phyloP scores from a whole-genome alignment of 1,140 invertebrate species.

The Brachionus koreanus region DNA sequence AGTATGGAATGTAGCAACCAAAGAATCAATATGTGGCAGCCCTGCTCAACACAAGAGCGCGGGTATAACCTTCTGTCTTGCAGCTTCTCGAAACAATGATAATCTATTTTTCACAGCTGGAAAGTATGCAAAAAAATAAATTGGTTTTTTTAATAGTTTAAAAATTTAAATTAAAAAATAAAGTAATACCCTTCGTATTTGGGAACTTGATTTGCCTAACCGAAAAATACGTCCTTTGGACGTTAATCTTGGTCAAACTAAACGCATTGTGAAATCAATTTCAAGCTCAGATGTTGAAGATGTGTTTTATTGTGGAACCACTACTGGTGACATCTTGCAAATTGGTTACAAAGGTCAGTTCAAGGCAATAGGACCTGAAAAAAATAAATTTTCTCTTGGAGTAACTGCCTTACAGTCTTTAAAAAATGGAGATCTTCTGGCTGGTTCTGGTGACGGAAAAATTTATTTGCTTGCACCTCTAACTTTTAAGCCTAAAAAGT shows the following conservation, averaged over 20 bases:
- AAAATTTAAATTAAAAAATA: too few relatives aligned
- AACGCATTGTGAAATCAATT: conserved; percentile 58
- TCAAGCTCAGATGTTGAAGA: conserved; percentile 41
- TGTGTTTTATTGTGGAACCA: conserved; percentile 73
- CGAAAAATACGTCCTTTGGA: conserved; percentile 69
- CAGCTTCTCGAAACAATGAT: conserved; percentile 53
- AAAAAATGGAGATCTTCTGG: conserved; percentile 61
- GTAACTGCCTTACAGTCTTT: conserved; percentile 67
- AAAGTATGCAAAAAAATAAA: conserved; percentile 57
- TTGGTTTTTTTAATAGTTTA: too few relatives aligned
- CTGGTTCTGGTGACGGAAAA: conserved; percentile 77
- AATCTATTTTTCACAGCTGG: conserved; percentile 58
- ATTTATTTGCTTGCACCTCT: conserved; percentile 54
- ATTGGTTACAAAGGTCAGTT: conserved; percentile 50
- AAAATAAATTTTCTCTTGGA: conserved; percentile 60
- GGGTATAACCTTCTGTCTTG: conserved; percentile 55
- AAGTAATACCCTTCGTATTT: conserved; percentile 69
- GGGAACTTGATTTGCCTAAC: conserved; percentile 69
- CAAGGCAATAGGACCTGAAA: conserved; percentile 52
- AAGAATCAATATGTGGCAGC: conserved; percentile 58
- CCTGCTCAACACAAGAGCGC: conserved; percentile 57
- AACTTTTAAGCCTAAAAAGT: conserved; percentile 45
- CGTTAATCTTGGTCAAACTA: conserved; percentile 61
- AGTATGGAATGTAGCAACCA: conserved; percentile 55
- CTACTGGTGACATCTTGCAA: conserved; percentile 67